Base-by-base conservation (phyloP, 2,797 vertebrate genomes). In the Miichthys miiuy region DNA sequence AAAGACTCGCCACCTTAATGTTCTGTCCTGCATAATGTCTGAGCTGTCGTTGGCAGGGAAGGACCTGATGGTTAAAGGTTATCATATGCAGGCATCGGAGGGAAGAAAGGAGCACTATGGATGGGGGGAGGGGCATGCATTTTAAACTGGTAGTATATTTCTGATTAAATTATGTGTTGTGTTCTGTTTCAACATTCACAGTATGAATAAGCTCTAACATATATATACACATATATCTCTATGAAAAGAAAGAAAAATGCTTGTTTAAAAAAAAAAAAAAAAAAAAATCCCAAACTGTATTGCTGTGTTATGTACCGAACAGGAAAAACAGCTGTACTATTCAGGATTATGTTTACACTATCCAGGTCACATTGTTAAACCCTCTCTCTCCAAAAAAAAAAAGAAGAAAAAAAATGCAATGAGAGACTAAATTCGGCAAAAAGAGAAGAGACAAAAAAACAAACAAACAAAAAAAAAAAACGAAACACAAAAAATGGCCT, bases 161-260 rank as follows among this genome's bases (percentile, higher is more conserved):
- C 93, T 95, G 94, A 94, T 95, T 96, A 95, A 96, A 93, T 95
- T 93, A 95, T 94, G 93, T 97, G 96, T 97, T 94, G 94, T 96
- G 94, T 96, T 96, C 93, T 92, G 93, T 96, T 96, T 96, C 91
- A 92, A 94, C 95, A 95, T 94, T 94, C 95, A 96, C 97, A 97
- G 96, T 97, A 97, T 96, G 94, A 97, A 98, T 98, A 98, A 98
- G 96, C 97, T 97, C 94, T 96, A 77, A 81, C 77, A 80, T 87
- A 81, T 73, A 81, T 52, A 82, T 11, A 55, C 69, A 82, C 71
- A 83, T 87, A 89, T 91, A 91, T 72, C 80, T 90, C 76, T 87
- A 85, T 81, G 66, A 83, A 87, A 91, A 90, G 75, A 88, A 78
- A 87, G 80, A 85, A 94, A 95, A 91, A 92, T 94, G 95, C 96